These are phyloP conservation scores for Drosophila erecta DNA, from an alignment of 1,140 invertebrate genomes.

Conservation along the genomic window DNA sequence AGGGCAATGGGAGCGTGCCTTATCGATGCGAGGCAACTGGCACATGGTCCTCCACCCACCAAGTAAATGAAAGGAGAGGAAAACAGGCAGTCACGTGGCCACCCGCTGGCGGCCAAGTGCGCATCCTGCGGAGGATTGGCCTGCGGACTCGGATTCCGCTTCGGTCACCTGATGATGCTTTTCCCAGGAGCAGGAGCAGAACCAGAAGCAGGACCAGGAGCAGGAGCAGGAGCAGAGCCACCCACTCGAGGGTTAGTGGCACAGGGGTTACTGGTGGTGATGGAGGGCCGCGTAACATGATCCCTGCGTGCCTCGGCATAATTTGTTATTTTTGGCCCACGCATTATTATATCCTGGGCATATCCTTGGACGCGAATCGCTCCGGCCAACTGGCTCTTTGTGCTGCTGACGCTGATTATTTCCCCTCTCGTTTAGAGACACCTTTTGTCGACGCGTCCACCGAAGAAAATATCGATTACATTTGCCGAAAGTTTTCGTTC, in stretches of 20 bases:
- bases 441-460: constrained; percentile 30
- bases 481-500: constrained; percentile 51
- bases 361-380: no score
- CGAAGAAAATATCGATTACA: constrained; percentile 55
- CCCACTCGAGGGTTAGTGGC: constrained; percentile 16
- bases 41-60: constrained; percentile 39
- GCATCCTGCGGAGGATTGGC: constrained; percentile 19
- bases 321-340: constrained; percentile 75
- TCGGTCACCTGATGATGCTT: constrained; percentile 73
- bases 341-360: constrained; percentile 34
- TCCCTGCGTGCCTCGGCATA: constrained; percentile 76
- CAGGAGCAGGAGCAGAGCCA: no score
- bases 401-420: constrained; percentile 55
- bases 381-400: constrained; percentile 1
- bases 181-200: constrained; percentile 45
- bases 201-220: neutral
- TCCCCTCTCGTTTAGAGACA: constrained; percentile 27
- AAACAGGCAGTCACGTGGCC: constrained; percentile 53
- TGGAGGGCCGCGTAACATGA: constrained; percentile 51
- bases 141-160: constrained; percentile 7
- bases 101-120: constrained; percentile 32
- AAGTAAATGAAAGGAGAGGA: neutral
- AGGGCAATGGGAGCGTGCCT: constrained; percentile 55
- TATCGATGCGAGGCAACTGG: constrained; percentile 47
- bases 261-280: constrained; percentile 5